These are phyloP conservation scores for Adela reaumurella DNA, from an alignment of 2,888 invertebrate genomes.

Conservation along the genomic window DNA sequence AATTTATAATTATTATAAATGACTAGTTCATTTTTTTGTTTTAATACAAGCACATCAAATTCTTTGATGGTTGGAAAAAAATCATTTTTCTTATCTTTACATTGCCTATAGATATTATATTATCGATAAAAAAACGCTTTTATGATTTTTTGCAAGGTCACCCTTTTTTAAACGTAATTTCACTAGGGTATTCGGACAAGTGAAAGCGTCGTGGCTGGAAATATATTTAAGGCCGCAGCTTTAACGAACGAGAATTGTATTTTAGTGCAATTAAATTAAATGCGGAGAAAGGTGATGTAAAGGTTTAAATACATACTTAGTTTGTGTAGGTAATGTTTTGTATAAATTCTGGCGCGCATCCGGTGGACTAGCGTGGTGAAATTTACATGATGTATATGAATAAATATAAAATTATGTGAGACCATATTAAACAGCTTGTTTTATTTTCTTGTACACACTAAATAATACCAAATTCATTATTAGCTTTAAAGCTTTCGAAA, in stretches of 20 bases:
- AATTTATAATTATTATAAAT: no score
- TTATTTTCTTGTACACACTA: background rate
- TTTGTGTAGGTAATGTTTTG: conserved; percentile 25
- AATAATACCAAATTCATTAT: no score
- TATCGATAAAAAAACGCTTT: no score
- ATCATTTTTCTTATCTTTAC: no score
- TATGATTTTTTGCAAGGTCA: no score
- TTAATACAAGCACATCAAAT: no score
- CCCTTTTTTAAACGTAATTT: no score
- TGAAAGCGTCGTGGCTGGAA: background rate
- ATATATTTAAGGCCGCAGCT: conserved; percentile 21
- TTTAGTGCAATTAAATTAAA: conserved; percentile 36
- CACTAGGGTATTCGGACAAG: background rate
- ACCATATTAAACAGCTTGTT: conserved; percentile 22
- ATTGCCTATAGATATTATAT: no score
- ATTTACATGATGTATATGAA: conserved; percentile 56
- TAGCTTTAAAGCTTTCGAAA: no score
- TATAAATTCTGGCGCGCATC: conserved; percentile 47
- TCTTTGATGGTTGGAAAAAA: no score
- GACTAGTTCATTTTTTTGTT: no score
- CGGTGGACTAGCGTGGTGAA: conserved; percentile 50
- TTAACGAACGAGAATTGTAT: conserved; percentile 20
- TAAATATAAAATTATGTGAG: conserved; percentile 57
- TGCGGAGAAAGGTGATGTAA: background rate
- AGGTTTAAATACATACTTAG: background rate